Evolutionary conservation across 2,888 invertebrate species (phyloP).

Genomic region (Ligdia adustata): DNA sequence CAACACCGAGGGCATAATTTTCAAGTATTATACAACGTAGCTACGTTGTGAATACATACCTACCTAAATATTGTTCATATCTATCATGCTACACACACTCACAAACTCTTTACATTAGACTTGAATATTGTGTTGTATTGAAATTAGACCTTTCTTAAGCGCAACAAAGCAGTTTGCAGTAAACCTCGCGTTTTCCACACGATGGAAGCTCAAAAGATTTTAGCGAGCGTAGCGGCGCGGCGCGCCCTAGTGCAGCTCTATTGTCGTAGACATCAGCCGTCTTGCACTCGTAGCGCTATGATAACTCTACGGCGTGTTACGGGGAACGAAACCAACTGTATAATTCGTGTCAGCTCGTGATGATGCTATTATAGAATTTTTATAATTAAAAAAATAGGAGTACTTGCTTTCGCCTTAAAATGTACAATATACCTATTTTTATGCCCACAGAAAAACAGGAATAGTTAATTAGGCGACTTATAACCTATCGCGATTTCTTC

Average conservation of each 20-base stretch:
- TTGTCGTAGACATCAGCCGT: slow-evolving; percentile 61
- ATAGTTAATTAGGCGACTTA: too few species aligned
- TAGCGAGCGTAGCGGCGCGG: slow-evolving; percentile 53
- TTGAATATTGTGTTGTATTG: slow-evolving; percentile 9
- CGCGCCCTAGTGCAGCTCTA: slow-evolving; percentile 55
- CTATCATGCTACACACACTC: neutral
- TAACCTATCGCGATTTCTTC: too few species aligned
- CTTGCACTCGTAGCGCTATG: slow-evolving; percentile 49
- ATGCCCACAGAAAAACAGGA: too few species aligned
- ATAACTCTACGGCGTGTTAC: slow-evolving; percentile 45
- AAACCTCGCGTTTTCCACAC: slow-evolving; percentile 57
- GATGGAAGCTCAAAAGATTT: slow-evolving; percentile 67
- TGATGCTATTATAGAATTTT: too few species aligned
- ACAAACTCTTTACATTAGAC: neutral
- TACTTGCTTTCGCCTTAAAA: too few species aligned
- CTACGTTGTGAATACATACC: too few species aligned
- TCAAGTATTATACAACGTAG: slow-evolving; percentile 5
- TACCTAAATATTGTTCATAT: neutral
- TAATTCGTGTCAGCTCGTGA: slow-evolving; percentile 40
- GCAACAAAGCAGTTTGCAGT: slow-evolving; percentile 51
- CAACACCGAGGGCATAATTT: slow-evolving; percentile 33
- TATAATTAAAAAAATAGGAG: too few species aligned
- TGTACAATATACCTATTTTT: too few species aligned
- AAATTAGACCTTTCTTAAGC: slow-evolving; percentile 52
- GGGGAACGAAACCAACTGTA: slow-evolving; percentile 37